Evolutionary conservation across 2,113 vertebrate genomes (phyloP), one percentile per base, ranked within the genome.

Genomic region (Pithys albifrons): DNA sequence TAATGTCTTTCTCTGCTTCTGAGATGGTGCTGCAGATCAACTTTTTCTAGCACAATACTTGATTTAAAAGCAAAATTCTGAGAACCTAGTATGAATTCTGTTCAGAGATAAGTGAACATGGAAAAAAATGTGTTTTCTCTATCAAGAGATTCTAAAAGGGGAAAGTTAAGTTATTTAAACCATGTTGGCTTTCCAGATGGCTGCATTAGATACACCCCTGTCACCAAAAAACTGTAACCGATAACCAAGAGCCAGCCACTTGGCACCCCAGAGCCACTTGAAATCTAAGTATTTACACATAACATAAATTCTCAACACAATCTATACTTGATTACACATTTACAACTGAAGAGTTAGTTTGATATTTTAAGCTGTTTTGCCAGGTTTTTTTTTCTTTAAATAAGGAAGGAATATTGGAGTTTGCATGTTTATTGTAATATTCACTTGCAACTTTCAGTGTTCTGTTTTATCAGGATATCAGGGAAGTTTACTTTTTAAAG

Each of bases 1-100:
- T 97, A 98, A 98, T 97, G 97, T 97, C 84, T 93, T 92, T 92
- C 88, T 77, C 43, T 61, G 39, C 66, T 54, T 89, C 61, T 57
- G 62, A 74, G 48, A 81, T 88, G 59, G 58, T 86, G 22, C 41
- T 77, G 49, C 45, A 89, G 35, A 65, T 73, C 54, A 85, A 89
- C 35, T 9, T 16, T 49, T 73, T 89, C 69, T 28, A 81, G 29
- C 35, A 41, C 6, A 83, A 46, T 12, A 39, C 28, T 55, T 75
- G 14, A 70, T 58, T 89, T 90, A 43, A 79, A 92, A 77, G 33
- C 39, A 77, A 88, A 89, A 72, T 76, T 90, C 72, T n/a, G 7
- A 86, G 43, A 84, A 87, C 10, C 19, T 45, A n/a, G 20, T 54
- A 14, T 57, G n/a, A 91, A 69, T 79, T 90, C n/a, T 46, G 19